Base-by-base conservation (phyloP, 2,888 invertebrate species). In the Endomychus coccineus region DNA sequence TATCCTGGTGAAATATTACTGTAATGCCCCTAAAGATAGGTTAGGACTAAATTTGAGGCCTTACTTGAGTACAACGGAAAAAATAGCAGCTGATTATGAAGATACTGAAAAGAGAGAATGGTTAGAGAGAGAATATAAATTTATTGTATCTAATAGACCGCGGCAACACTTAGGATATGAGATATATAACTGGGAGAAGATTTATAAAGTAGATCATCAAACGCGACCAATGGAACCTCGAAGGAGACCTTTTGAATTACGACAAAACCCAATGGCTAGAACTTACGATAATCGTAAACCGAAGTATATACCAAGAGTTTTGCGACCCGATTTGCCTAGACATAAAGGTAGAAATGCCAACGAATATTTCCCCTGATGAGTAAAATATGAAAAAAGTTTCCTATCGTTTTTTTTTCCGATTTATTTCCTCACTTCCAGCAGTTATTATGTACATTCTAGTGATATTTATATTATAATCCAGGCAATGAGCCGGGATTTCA, bases 171-270 rank as follows among this genome's bases (percentile, higher is more conserved):
- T 75, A 27, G 39, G 64, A 7, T 82, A 85, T 13, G 88, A 90
- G 68, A 68, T 80, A 19, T 82, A 83, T 54, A 61, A 77, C 37
- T 92, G 90, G 90, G 87, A 90, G 57, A 74, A 74, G 45, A 82
- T 91, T 44, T 91, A 87, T 59, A 82, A 86, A 61, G 76, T 83
- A 12, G 67, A 80, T 55, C 67, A 78, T 52, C 73, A 83, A 7
- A 83, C 79, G 0, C 70, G 83, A 42, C 73, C 74, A 29, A 61
- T 79, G 63, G 87, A 88, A 32, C 69, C 79, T 4, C 79, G 71
- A 50, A 68, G 75, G 34, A 71, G 83, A 30, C 81, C 78, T 52
- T 89, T 83, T 61, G 82, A 87, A 61, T 62, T 76, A 36, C 66
- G 65, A n/a, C 60, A 71, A 12, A 74, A 80, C 60, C 77, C 79